Conservation (phyloP, 2,888 invertebrate species). For the Hypercompe scribonia region DNA sequence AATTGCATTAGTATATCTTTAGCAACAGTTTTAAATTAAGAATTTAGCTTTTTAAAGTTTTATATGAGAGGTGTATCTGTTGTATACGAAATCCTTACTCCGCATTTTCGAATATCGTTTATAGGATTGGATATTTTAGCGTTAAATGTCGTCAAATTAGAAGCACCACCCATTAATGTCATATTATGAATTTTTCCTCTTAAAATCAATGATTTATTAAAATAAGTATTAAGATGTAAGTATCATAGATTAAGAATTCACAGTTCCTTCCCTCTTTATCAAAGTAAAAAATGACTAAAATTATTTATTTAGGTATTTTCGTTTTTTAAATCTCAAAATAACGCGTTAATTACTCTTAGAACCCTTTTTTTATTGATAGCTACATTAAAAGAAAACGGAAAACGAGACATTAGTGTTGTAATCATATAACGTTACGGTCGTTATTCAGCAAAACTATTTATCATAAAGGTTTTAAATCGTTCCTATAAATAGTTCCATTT, state of each 20-base stretch:
- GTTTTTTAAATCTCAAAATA: background rate
- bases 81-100: background rate
- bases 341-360: background rate
- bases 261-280: too few relatives aligned
- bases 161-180: too few relatives aligned
- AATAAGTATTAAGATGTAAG: too few relatives aligned
- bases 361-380: background rate
- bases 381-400: too few relatives aligned
- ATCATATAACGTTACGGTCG: background rate
- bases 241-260: too few relatives aligned
- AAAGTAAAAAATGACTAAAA: too few relatives aligned
- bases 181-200: too few relatives aligned
- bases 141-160: too few relatives aligned
- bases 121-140: too few relatives aligned
- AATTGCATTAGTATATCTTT: slow-evolving; percentile 13
- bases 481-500: slow-evolving; percentile 12
- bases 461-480: slow-evolving; percentile 7
- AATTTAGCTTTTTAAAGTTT: background rate
- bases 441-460: background rate
- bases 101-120: background rate
- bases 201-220: too few relatives aligned
- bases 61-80: background rate
- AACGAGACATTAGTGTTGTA: background rate
- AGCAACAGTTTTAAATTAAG: background rate
- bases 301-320: too few relatives aligned